Percentiles rank a stretch among this genome's conserved stretches.
Evolutionary conservation across 2,888 invertebrate species (phyloP).

Genomic region (Drosophila tanythrix): DNA sequence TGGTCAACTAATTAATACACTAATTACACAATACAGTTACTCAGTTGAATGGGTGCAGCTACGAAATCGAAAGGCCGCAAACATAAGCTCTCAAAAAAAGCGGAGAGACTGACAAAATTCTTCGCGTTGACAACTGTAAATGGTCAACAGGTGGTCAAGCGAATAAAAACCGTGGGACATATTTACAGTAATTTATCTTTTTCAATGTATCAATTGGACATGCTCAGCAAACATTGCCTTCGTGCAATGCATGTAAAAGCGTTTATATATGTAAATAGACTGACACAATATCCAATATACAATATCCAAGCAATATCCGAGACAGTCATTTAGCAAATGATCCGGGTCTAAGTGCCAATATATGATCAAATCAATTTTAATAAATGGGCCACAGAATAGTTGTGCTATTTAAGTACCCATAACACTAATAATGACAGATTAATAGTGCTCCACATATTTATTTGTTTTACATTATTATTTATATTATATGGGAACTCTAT

Average conservation of each 20-base stretch:
- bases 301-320: background rate
- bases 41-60: constrained; percentile 7
- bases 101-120: constrained; percentile 14
- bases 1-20: background rate
- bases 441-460: background rate
- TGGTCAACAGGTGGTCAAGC: constrained; percentile 17
- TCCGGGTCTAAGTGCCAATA: constrained; percentile 8
- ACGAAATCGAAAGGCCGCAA: constrained; percentile 6
- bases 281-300: constrained; percentile 1
- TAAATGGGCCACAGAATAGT: background rate
- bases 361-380: background rate
- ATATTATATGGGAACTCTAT: background rate
- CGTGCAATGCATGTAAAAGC: constrained; percentile 3
- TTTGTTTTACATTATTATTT: background rate
- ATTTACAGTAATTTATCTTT: constrained; percentile 27
- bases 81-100: background rate
- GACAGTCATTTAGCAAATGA: constrained; percentile 1
- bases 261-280: constrained; percentile 8
- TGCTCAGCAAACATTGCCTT: background rate
- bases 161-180: constrained; percentile 27
- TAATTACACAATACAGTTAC: constrained; percentile 1
- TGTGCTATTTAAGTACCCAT: background rate
- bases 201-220: constrained; percentile 21
- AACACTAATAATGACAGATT: background rate
- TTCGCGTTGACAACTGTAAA: constrained; percentile 21